Evolutionary conservation across 2,888 invertebrate species (phyloP), one percentile per base, ranked within the genome.

Genomic region (Spisula subtruncata): DNA sequence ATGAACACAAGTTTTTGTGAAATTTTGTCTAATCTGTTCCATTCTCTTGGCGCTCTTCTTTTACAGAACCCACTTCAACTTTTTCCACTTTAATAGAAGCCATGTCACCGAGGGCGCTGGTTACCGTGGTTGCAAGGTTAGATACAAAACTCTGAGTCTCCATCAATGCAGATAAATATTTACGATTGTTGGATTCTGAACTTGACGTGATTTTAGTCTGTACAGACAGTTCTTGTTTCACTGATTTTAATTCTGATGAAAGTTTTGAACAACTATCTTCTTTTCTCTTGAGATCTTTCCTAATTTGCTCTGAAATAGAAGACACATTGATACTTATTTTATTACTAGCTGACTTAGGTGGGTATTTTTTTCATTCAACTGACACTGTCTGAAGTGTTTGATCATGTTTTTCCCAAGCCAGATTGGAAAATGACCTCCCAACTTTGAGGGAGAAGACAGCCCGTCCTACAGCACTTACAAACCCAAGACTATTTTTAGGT

Each of bases 221-320:
- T 6, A 90, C 90, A 0, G 93, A 92, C 18, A 94, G 79, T 25
- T 94, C 93, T 4, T 93, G 93, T 54, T 93, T 94, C 54, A 93
- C 75, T 54, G 93, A 88, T 35, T 94, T 94, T 60, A 98, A 95
- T 95, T 98, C 98, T 0, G 97, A 96, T 71, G 97, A 97, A 46
- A 98, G 96, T 95, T 97, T 97, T 95, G 98, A 97, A 66, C 97
- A 97, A 81, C 97, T 97, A 88, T 96, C 97, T 89, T 97, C 97
- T 56, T 97, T 97, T 94, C 97, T 97, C n/a, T 96, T 96, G 83
- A 97, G 97, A 93, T 97, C 97, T 18, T 97, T 97, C 89, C 97
- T 97, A n/a, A 98, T 95, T 93, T 97, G 97, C 92, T 95, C 97
- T 97, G 93, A 25, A 94, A 94, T 25, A 6, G 25, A 6, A 66